Conservation (phyloP, 2,888 invertebrate species). For the Megastigmus dorsalis region DNA sequence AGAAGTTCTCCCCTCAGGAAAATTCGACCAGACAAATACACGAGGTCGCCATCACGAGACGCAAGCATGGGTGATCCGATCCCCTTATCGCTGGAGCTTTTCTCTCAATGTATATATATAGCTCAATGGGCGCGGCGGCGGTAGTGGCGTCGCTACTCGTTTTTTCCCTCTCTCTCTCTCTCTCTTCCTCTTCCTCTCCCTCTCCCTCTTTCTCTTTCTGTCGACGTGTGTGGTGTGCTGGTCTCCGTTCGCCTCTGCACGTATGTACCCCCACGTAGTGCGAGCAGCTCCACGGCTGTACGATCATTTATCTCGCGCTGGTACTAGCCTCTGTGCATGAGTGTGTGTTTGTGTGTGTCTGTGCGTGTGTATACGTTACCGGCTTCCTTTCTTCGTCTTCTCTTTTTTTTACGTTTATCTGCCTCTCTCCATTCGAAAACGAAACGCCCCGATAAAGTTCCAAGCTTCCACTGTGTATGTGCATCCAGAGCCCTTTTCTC, state of each 20-base stretch:
- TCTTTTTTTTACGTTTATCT: not conserved
- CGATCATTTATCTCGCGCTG: not conserved
- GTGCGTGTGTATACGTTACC: not conserved
- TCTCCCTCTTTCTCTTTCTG: not conserved
- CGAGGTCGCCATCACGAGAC: no score
- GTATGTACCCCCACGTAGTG: not conserved
- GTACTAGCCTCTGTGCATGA: no score
- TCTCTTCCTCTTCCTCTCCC: not conserved
- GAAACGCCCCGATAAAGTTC: not conserved
- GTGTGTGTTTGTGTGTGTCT: not conserved
- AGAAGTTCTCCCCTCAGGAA: not conserved
- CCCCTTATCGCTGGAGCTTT: not conserved
- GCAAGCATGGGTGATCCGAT: not conserved
- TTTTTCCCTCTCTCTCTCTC: not conserved
- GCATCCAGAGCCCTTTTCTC: no score
- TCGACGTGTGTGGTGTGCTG: not conserved
- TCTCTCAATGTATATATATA: not conserved
- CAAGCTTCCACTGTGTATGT: no score
- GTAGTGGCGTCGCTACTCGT: not conserved
- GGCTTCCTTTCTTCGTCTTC: not conserved
- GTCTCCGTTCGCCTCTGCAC: not conserved
- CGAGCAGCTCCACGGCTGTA: not conserved
- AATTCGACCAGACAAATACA: slow-evolving; percentile 29
- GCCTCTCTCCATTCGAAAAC: not conserved
- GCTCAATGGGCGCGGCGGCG: not conserved